These are phyloP conservation scores for Pandemis corylana DNA, from an alignment of 2,888 invertebrate species.

Conservation along the genomic window DNA sequence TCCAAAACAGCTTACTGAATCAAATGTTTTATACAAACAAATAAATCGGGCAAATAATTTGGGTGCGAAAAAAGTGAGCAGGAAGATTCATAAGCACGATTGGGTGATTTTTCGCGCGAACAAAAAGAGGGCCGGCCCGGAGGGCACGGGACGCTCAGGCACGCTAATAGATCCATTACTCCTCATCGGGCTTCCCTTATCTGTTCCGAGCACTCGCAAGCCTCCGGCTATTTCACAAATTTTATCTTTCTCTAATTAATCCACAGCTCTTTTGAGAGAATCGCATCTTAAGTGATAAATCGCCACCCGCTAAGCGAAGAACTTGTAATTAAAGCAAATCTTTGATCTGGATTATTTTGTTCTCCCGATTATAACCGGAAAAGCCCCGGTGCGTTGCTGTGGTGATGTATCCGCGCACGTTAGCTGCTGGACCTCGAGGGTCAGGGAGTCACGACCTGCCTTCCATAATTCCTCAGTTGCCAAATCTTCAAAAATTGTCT, in stretches of 20 bases:
- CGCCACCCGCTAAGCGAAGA: constrained; percentile 67
- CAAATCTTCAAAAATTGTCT: too few species aligned
- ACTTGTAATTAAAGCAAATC: constrained; percentile 75
- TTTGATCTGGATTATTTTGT: constrained; percentile 71
- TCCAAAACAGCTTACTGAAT: constrained; percentile 66
- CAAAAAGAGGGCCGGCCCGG: constrained; percentile 56
- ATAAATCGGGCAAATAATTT: constrained; percentile 58
- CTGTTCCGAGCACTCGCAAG: constrained; percentile 72
- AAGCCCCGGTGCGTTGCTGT: constrained; percentile 26
- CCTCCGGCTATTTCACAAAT: constrained; percentile 76
- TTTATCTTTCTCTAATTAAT: constrained; percentile 82
- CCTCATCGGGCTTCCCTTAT: constrained; percentile 73
- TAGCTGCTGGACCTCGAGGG: not conserved
- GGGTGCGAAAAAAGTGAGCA: constrained; percentile 57
- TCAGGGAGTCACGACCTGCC: not conserved
- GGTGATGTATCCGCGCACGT: not conserved
- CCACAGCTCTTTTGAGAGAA: constrained; percentile 74
- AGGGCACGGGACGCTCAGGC: constrained; percentile 55
- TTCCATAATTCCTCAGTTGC: not conserved
- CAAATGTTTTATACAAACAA: constrained; percentile 66
- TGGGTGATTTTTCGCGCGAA: constrained; percentile 64
- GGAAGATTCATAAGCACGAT: constrained; percentile 63
- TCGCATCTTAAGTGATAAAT: constrained; percentile 78
- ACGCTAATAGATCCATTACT: constrained; percentile 76
- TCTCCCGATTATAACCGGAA: constrained; percentile 56